Conservation (phyloP, 2,113 vertebrate species). For the Tyrannus savana region DNA sequence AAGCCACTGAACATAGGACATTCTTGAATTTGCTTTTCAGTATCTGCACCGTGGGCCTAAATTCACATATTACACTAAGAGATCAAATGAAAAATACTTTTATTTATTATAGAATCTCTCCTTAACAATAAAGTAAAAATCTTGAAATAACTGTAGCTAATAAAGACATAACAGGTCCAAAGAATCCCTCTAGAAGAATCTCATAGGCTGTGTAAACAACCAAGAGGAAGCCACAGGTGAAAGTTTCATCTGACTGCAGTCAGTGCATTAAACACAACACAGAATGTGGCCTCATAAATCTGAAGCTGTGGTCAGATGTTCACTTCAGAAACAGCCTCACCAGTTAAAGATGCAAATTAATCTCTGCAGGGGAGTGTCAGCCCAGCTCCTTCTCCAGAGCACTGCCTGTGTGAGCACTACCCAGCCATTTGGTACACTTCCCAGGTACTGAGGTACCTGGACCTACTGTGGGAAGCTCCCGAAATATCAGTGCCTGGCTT, state of each 20-base stretch:
- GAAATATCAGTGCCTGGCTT: neutral
- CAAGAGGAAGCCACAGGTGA: neutral
- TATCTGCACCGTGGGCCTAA: accelerated
- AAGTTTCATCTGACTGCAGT: neutral
- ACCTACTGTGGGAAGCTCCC: neutral
- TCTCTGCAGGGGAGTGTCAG: neutral
- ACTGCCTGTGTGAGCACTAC: neutral
- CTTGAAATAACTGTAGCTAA: neutral
- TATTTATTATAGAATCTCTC: neutral
- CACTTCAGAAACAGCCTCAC: neutral
- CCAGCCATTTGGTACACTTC: neutral
- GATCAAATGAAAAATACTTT: neutral
- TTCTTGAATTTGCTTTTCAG: neutral
- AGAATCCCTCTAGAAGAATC: neutral
- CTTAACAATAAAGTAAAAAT: neutral
- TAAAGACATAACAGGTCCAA: neutral
- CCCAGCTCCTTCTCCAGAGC: neutral
- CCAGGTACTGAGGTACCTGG: neutral
- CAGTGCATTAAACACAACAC: neutral
- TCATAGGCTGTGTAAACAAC: neutral
- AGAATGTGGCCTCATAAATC: neutral
- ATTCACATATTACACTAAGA: neutral
- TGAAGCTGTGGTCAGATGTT: neutral
- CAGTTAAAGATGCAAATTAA: neutral
- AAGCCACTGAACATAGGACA: neutral